Conservation (phyloP, 2,888 invertebrate genomes). For the Drosophila stalkeri region DNA sequence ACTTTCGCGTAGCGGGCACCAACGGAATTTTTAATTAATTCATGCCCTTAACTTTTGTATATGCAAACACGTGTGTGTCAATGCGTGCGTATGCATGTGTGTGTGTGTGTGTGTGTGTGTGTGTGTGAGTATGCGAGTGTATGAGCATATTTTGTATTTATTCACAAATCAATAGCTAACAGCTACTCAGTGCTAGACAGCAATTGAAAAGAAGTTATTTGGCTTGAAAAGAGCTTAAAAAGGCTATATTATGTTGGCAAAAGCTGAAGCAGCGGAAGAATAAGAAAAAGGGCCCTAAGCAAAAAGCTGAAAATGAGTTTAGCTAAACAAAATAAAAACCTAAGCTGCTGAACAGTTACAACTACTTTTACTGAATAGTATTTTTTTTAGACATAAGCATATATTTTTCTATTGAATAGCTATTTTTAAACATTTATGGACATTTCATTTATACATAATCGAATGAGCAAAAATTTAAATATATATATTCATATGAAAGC, state of each 20-base stretch:
- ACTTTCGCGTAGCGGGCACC: conserved; percentile 73
- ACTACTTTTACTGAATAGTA: not conserved
- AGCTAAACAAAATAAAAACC: not conserved
- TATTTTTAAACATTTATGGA: not conserved
- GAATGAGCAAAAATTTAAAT: too few species aligned
- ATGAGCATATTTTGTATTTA: conserved; percentile 24
- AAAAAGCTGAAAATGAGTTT: not conserved
- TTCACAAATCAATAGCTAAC: conserved; percentile 66
- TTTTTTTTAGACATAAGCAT: not conserved
- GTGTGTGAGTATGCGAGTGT: not conserved
- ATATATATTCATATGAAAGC: not conserved
- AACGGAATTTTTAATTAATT: conserved; percentile 78
- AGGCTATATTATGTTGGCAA: not conserved
- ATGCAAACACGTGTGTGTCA: not conserved
- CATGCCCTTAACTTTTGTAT: conserved; percentile 60
- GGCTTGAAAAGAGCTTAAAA: not conserved
- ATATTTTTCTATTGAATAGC: not conserved
- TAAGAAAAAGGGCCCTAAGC: not conserved
- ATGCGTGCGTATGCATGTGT: not conserved
- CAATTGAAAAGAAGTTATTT: not conserved
- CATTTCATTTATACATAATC: not conserved
- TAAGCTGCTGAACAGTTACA: not conserved
- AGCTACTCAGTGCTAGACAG: not conserved
- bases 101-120: not conserved
- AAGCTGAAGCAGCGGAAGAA: not conserved